Evolutionary conservation across 2,888 invertebrate genomes (phyloP).

Genomic region (Sarcophaga caerulescens): DNA sequence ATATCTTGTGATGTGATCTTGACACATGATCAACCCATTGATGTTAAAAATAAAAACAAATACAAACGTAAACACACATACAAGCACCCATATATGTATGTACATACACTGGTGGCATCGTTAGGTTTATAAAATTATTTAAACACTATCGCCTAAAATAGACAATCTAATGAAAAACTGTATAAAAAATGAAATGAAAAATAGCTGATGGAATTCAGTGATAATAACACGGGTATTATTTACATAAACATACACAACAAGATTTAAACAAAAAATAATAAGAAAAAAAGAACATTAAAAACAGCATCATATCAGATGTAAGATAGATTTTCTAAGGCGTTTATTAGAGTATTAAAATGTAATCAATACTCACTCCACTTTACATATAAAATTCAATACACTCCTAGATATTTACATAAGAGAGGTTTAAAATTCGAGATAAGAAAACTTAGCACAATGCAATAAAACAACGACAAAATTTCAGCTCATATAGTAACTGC

Average conservation of each 20-base stretch:
- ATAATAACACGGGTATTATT: conserved; percentile 41
- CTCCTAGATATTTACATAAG: background rate
- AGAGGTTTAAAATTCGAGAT: background rate
- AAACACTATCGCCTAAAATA: background rate
- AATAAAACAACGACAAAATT: too few relatives aligned
- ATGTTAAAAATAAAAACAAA: background rate
- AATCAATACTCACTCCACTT: conserved; percentile 48
- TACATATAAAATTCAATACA: background rate
- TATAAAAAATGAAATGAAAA: conserved; percentile 18
- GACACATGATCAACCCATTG: conserved; percentile 53
- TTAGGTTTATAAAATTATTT: background rate
- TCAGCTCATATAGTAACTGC: too few relatives aligned
- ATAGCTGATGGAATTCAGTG: conserved; percentile 6
- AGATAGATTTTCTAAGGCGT: conserved; percentile 51
- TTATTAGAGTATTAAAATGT: conserved; percentile 64
- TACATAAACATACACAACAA: conserved; percentile 23
- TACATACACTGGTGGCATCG: background rate
- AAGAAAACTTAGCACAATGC: too few relatives aligned
- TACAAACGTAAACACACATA: background rate
- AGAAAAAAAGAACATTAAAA: conserved; percentile 10
- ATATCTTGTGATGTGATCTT: conserved; percentile 58
- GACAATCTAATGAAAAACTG: background rate
- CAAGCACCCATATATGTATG: too few relatives aligned
- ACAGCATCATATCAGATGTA: conserved; percentile 43
- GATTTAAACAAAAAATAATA: conserved; percentile 1